Conservation (phyloP, 2,113 vertebrate genomes). For the Pachyramphus minor region DNA sequence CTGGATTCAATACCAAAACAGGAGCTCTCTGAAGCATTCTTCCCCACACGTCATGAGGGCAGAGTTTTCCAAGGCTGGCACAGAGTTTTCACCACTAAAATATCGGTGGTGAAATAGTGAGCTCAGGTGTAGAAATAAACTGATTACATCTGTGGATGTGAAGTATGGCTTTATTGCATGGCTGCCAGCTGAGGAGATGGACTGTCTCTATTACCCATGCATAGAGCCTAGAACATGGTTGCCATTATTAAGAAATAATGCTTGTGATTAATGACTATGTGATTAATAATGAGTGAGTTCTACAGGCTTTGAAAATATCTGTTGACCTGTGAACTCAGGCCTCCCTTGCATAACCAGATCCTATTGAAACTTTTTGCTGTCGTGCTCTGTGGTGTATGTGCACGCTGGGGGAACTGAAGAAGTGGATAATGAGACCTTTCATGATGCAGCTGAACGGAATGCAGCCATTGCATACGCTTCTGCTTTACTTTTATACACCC, state of each 20-base stretch:
- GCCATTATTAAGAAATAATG: background rate
- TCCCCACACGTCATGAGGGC: fast-evolving
- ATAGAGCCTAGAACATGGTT: background rate
- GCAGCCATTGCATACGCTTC: background rate
- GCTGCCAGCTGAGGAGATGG: background rate
- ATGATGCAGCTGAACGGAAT: background rate
- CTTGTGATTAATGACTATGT: background rate
- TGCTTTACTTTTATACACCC: background rate
- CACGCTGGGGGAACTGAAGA: background rate
- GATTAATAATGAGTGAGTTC: background rate
- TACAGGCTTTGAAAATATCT: background rate
- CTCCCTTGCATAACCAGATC: background rate
- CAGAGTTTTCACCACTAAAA: background rate
- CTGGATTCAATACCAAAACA: background rate
- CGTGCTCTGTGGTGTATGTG: background rate
- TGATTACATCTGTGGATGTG: background rate
- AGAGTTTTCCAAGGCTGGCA: background rate
- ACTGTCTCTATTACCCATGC: background rate
- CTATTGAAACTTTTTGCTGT: background rate
- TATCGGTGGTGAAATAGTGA: background rate
- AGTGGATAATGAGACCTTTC: background rate
- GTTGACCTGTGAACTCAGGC: background rate
- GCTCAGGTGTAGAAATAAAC: background rate
- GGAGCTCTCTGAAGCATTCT: background rate
- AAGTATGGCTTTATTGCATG: background rate